Conservation (phyloP, 37 sponge, comb jelly and placozoan genomes). For the Oopsacas minuta region DNA sequence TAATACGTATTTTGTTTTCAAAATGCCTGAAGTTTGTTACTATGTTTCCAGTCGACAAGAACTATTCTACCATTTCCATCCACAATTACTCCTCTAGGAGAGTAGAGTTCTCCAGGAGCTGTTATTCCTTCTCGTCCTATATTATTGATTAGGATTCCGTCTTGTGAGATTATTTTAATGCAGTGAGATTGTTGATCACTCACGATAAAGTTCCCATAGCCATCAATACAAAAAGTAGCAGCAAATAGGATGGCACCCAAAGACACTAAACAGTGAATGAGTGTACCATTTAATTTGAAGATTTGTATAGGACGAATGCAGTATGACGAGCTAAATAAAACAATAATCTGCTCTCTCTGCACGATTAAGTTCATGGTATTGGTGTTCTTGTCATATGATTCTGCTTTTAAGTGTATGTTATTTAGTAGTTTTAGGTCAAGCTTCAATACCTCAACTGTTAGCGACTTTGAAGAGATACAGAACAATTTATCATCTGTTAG, state of each 20-base stretch:
- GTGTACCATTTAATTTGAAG: background rate
- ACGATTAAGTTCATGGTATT: background rate
- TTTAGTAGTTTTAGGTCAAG: background rate
- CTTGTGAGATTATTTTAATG: background rate
- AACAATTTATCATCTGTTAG: background rate
- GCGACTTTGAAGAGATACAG: background rate
- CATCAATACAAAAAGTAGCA: background rate
- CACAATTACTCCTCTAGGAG: background rate
- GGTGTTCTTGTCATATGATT: background rate
- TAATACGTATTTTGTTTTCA: background rate
- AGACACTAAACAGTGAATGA: background rate
- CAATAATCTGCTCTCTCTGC: background rate
- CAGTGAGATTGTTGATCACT: background rate
- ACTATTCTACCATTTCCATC: background rate
- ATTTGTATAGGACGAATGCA: background rate
- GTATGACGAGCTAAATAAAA: background rate
- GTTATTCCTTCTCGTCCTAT: background rate
- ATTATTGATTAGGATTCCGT: background rate
- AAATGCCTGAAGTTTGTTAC: background rate
- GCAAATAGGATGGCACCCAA: background rate
- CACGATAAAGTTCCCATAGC: background rate
- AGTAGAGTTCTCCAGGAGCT: background rate
- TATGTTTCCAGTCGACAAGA: background rate
- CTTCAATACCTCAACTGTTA: background rate
- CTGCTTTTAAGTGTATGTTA: background rate